phyloP scores from a whole-genome alignment of 2,888 invertebrate genomes.

The Dendrolimus houi region DNA sequence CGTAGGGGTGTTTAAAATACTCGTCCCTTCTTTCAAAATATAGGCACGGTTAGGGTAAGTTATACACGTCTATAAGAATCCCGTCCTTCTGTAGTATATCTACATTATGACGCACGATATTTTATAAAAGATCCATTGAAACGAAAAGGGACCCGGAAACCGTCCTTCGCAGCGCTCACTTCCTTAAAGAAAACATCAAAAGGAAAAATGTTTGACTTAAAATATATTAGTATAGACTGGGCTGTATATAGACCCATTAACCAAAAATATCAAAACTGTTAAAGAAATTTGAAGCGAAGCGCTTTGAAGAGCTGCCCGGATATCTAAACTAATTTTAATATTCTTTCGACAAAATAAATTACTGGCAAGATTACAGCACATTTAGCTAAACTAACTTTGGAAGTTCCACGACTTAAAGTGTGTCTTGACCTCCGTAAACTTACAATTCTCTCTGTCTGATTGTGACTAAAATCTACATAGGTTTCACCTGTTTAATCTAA shows the following conservation, averaged over 20 bases:
- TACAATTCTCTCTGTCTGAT: no score
- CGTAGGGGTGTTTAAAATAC: no score
- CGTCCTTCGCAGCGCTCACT: not conserved
- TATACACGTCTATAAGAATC: no score
- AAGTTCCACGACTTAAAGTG: no score
- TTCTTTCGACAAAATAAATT: slow-evolving; percentile 1
- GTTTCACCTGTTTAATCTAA: no score
- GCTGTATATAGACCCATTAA: not conserved
- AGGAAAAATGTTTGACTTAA: not conserved
- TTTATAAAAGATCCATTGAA: not conserved
- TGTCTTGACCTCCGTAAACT: no score
- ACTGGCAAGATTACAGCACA: no score
- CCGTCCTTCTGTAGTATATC: no score
- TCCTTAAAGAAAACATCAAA: not conserved
- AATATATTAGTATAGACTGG: not conserved
- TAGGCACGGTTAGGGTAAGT: no score
- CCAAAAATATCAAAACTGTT: slow-evolving; percentile 1
- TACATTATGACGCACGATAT: not conserved
- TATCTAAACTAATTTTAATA: not conserved
- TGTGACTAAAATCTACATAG: no score
- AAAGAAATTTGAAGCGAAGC: not conserved
- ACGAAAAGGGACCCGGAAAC: not conserved
- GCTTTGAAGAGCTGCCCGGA: not conserved
- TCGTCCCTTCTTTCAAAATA: no score
- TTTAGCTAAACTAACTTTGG: no score